These are phyloP conservation scores for Dromius quadrimaculatus DNA, from an alignment of 2,888 invertebrate genomes.

Conservation along the genomic window DNA sequence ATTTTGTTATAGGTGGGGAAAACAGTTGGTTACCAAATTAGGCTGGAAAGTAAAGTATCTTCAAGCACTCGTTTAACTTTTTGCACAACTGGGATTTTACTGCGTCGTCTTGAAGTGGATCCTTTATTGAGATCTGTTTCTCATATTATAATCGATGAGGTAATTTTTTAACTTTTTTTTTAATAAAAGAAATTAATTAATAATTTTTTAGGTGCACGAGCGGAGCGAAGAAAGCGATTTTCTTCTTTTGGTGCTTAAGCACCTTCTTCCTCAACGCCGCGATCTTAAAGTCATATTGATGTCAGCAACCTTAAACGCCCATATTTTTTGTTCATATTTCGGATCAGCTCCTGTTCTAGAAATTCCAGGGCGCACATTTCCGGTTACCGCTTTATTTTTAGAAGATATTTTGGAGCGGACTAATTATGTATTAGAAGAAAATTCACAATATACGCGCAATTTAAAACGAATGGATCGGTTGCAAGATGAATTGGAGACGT, in stretches of 20 bases:
- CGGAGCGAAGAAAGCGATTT: conserved; percentile 93
- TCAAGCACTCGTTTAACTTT: conserved; percentile 85
- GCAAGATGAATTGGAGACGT: conserved; percentile 72
- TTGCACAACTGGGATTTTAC: conserved; percentile 92
- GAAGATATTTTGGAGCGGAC: conserved; percentile 83
- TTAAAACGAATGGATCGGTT: conserved; percentile 69
- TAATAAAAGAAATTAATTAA: background rate
- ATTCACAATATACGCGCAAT: conserved; percentile 74
- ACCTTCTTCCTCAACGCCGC: conserved; percentile 77
- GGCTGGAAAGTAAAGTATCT: conserved; percentile 83
- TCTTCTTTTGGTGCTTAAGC: conserved; percentile 83
- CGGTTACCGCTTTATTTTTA: conserved; percentile 83
- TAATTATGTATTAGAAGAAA: conserved; percentile 73
- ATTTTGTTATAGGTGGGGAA: conserved; percentile 27
- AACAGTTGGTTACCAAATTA: conserved; percentile 77
- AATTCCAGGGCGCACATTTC: conserved; percentile 87
- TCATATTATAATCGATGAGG: conserved; percentile 88
- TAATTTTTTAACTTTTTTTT: background rate
- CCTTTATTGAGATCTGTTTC: conserved; percentile 81
- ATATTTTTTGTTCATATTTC: conserved; percentile 88
- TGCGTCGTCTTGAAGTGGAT: conserved; percentile 86
- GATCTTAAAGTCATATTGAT: conserved; percentile 89
- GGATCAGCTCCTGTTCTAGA: conserved; percentile 81
- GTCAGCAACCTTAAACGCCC: conserved; percentile 93
- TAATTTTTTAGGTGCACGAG: conserved; percentile 77